Conservation (phyloP, 2,888 invertebrate species). For the Diabrotica balteata region DNA sequence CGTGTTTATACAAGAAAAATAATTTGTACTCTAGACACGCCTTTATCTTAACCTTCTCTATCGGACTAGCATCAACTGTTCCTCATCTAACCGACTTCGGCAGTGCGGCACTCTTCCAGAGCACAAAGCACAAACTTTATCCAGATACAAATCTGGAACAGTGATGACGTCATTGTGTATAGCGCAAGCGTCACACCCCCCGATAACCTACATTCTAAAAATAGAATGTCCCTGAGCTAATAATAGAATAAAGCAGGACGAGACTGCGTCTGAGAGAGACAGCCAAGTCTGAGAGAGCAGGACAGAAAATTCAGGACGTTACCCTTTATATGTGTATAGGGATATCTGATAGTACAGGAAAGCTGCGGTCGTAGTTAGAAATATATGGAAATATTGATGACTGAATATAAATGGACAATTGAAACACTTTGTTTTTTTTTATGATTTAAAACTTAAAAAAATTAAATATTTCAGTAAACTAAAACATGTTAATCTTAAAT, state of each 20-base stretch:
- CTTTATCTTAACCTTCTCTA: no score
- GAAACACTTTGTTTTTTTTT: no score
- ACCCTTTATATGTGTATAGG: constrained; percentile 40
- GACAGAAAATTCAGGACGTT: constrained; percentile 48
- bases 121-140: constrained; percentile 31
- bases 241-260: constrained; percentile 57
- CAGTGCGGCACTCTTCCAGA: constrained; percentile 40
- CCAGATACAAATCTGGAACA: constrained; percentile 45
- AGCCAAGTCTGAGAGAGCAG: constrained; percentile 33
- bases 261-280: constrained; percentile 49
- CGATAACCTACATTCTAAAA: constrained; percentile 61
- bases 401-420: no score
- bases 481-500: no score
- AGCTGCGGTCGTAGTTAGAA: neutral
- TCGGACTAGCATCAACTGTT: no score
- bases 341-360: constrained; percentile 6
- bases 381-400: no score
- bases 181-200: constrained; percentile 55
- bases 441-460: no score
- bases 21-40: no score
- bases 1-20: no score
- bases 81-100: constrained; percentile 25
- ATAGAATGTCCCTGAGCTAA: constrained; percentile 61
- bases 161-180: constrained; percentile 61
- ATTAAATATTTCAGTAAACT: no score